phyloP scores from a whole-genome alignment of 2,888 invertebrate species.

The Trissolcus brochymenae region DNA sequence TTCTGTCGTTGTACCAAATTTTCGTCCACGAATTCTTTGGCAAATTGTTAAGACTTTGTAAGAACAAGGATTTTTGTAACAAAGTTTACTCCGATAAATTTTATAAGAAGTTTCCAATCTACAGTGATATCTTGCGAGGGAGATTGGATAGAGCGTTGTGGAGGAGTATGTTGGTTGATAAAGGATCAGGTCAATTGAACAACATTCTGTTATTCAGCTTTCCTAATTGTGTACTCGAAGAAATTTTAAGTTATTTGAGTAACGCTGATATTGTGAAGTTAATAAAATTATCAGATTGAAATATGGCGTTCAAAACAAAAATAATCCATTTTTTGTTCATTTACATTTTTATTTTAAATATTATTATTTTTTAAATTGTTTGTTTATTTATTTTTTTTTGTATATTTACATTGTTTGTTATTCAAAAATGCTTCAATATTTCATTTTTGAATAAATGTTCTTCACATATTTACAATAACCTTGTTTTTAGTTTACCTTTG shows the following conservation, averaged over 20 bases:
- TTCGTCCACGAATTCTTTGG: slow-evolving; percentile 15
- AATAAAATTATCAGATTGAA: slow-evolving; percentile 19
- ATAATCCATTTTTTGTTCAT: no score
- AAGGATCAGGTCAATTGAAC: slow-evolving; percentile 23
- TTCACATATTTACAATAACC: no score
- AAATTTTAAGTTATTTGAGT: slow-evolving; percentile 37
- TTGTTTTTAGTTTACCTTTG: no score
- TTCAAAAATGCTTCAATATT: no score
- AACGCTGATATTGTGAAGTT: slow-evolving; percentile 41
- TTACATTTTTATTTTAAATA: no score
- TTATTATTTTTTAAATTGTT: no score
- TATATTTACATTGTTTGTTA: no score
- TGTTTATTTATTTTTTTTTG: no score
- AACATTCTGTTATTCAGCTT: slow-evolving; percentile 16
- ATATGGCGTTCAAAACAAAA: no score
- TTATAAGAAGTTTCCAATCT: slow-evolving; percentile 39
- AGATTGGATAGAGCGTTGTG: slow-evolving; percentile 44
- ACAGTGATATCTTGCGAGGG: slow-evolving; percentile 38
- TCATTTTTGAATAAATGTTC: no score
- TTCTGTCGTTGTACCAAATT: slow-evolving; percentile 29
- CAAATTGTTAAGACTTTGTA: slow-evolving; percentile 33
- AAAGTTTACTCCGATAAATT: slow-evolving; percentile 26
- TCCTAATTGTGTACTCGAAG: slow-evolving; percentile 35
- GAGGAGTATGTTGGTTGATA: slow-evolving; percentile 19
- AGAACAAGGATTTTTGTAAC: slow-evolving; percentile 34